Evolutionary conservation across 2,888 invertebrate genomes (phyloP).

Genomic region (Torymus tubicola): DNA sequence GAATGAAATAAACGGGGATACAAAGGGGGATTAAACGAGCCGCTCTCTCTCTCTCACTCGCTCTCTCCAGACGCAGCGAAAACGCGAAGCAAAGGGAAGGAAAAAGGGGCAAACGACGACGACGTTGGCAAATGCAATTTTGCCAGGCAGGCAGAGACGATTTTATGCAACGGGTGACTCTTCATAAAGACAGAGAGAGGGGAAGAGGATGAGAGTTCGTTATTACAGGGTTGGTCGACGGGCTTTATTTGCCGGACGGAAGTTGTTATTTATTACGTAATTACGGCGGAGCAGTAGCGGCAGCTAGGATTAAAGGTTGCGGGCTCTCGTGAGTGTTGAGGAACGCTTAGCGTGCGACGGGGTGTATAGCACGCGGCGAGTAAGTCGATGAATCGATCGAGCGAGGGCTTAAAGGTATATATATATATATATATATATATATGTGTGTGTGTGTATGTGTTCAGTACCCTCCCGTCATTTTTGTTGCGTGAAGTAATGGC

Average conservation of each 20-base stretch:
- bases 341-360: background rate
- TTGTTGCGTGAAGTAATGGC: background rate
- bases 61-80: background rate
- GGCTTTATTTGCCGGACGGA: conserved; percentile 8
- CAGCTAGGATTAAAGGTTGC: background rate
- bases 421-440: no score
- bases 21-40: conserved; percentile 40
- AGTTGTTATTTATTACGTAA: conserved; percentile 24
- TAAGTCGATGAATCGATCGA: no score
- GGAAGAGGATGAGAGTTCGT: background rate
- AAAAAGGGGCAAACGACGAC: no score
- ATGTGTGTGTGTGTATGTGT: no score
- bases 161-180: conserved; percentile 18
- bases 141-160: conserved; percentile 2
- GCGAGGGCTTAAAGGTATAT: no score
- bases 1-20: conserved; percentile 38
- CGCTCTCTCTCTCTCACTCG: background rate
- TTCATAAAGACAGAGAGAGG: background rate
- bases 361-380: no score
- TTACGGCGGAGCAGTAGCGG: no score
- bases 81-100: no score
- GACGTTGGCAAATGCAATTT: conserved; percentile 10
- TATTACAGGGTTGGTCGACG: background rate
- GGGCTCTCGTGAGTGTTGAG: background rate
- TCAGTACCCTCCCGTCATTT: background rate